These are phyloP conservation scores for Eupithecia subumbrata DNA, from an alignment of 2,888 invertebrate genomes.

Conservation along the genomic window DNA sequence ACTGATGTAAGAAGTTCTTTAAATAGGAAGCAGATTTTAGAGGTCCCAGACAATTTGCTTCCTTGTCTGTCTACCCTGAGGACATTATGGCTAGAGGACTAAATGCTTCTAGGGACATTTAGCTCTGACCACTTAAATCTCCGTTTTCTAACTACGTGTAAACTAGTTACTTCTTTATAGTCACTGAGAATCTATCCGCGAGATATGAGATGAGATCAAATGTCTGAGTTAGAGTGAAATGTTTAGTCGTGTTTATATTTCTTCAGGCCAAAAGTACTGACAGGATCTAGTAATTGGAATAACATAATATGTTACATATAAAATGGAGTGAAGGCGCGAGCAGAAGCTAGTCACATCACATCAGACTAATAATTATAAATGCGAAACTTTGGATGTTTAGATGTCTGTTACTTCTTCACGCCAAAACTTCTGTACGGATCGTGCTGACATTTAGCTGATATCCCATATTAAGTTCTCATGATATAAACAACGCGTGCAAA, in stretches of 20 bases:
- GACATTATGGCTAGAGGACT: too few relatives aligned
- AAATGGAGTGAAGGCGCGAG: too few relatives aligned
- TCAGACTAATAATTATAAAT: too few relatives aligned
- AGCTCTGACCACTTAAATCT: not conserved
- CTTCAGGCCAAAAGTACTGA: not conserved
- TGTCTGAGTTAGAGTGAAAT: not conserved
- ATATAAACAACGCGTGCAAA: not conserved
- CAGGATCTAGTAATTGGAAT: not conserved
- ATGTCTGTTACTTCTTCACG: too few relatives aligned
- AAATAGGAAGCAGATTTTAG: slow-evolving; percentile 11
- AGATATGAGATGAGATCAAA: not conserved
- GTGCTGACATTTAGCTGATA: too few relatives aligned
- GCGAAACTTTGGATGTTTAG: too few relatives aligned
- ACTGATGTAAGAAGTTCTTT: slow-evolving; percentile 13
- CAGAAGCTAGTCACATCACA: too few relatives aligned
- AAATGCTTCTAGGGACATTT: too few relatives aligned
- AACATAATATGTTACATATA: too few relatives aligned
- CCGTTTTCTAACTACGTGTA: too few relatives aligned
- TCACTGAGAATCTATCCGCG: not conserved
- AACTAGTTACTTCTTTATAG: not conserved
- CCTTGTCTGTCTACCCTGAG: not conserved
- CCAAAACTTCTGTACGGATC: not conserved
- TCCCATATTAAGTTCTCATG: too few relatives aligned
- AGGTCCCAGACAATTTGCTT: not conserved
- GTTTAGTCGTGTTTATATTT: not conserved